Evolutionary conservation across 2,888 invertebrate species (phyloP).

Genomic region (Macrophya alboannulata): DNA sequence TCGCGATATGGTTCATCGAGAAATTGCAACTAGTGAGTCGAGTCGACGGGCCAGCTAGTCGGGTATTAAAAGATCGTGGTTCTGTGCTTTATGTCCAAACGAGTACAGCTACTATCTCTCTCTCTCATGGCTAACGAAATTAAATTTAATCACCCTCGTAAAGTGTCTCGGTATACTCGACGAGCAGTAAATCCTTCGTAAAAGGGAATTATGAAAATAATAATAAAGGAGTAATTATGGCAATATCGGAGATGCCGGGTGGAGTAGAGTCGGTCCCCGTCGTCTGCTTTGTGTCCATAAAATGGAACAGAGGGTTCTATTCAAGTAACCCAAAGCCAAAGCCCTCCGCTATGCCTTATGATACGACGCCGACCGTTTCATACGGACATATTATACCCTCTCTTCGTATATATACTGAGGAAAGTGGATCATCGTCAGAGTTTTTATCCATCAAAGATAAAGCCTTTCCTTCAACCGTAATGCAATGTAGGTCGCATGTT

Average conservation of each 20-base stretch:
- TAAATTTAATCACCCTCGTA: slow-evolving; percentile 55
- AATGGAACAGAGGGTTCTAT: slow-evolving; percentile 48
- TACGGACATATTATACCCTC: neutral
- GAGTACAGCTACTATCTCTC: slow-evolving; percentile 24
- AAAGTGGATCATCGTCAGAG: neutral
- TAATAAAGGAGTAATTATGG: slow-evolving; percentile 54
- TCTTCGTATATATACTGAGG: neutral
- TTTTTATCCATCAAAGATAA: slow-evolving; percentile 5
- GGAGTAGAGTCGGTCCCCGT: slow-evolving; percentile 17
- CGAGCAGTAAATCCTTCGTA: slow-evolving; percentile 52
- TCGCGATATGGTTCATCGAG: slow-evolving; percentile 48
- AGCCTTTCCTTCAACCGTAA: slow-evolving; percentile 36
- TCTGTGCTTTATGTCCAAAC: slow-evolving; percentile 49
- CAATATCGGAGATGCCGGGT: slow-evolving; percentile 32
- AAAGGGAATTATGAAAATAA: slow-evolving; percentile 55
- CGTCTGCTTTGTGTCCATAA: slow-evolving; percentile 52
- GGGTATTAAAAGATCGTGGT: slow-evolving; percentile 47
- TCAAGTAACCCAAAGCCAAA: slow-evolving; percentile 34
- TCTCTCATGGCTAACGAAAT: slow-evolving; percentile 44
- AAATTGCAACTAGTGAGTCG: slow-evolving; percentile 34
- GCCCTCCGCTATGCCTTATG: slow-evolving; percentile 15
- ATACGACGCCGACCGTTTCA: neutral
- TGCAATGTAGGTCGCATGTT: slow-evolving; percentile 46
- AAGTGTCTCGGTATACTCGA: slow-evolving; percentile 49
- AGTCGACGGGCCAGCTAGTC: neutral